A percentile compares a stretch with the other conserved stretches of the same genome.
Conservation (phyloP, 2,797 vertebrate genomes). For the Tolypeutes matacus region DNA sequence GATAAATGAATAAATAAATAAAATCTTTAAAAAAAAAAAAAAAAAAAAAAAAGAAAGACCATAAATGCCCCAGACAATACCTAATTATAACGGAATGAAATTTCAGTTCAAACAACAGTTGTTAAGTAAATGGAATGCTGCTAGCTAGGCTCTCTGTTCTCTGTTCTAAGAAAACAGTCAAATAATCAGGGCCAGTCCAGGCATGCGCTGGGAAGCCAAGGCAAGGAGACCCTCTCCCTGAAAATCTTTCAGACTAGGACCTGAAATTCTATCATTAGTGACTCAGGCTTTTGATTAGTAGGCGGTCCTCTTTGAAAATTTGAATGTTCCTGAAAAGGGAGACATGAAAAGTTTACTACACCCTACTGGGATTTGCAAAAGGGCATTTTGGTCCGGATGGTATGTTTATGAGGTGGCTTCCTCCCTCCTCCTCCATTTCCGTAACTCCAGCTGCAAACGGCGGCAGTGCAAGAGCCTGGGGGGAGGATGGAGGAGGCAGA, state of each 20-base stretch:
- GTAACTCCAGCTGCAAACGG: neutral
- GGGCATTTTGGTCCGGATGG: too few relatives aligned
- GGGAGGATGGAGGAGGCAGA: neutral
- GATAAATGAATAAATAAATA: too few relatives aligned
- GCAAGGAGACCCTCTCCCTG: neutral
- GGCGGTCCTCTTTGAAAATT: neutral
- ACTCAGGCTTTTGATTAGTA: neutral
- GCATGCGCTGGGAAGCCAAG: neutral
- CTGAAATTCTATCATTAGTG: neutral
- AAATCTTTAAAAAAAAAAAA: too few relatives aligned
- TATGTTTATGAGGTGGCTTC: neutral
- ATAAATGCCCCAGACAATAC: neutral
- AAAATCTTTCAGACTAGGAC: neutral
- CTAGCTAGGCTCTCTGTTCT: neutral
- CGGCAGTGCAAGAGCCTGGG: neutral
- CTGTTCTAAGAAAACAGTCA: constrained; percentile 11
- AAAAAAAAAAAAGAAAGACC: too few relatives aligned
- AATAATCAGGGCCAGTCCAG: neutral
- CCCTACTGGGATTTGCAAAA: neutral
- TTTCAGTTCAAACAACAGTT: neutral
- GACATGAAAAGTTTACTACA: neutral
- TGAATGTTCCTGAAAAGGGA: neutral
- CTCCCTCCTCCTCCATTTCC: neutral
- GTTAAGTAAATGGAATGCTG: neutral
- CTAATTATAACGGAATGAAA: constrained; percentile 16